Conservation (phyloP, 2,888 invertebrate species). For the Kuschelorhynchus macadamiae region DNA sequence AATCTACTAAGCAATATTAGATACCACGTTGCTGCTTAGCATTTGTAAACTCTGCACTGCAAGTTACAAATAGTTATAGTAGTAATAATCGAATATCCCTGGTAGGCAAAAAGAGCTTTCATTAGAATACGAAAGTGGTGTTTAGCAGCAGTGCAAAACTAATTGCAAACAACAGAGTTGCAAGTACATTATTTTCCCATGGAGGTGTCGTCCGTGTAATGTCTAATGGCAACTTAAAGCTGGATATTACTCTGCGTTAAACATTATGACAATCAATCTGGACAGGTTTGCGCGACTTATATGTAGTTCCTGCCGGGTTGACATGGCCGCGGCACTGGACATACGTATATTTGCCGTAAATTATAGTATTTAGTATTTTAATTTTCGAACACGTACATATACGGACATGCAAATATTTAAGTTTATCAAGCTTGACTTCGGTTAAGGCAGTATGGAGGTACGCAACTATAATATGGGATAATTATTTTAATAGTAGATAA, state of each 20-base stretch:
- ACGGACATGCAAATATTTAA: background rate
- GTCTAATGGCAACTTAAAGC: constrained; percentile 28
- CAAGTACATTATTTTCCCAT: constrained; percentile 29
- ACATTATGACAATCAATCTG: constrained; percentile 18
- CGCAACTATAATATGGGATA: no score
- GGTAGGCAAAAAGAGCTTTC: background rate
- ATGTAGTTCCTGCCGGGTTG: constrained; percentile 22
- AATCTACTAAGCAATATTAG: no score
- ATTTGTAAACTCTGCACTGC: no score
- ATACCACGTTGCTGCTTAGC: no score
- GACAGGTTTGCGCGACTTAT: constrained; percentile 27
- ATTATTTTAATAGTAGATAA: no score
- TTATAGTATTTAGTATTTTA: constrained; percentile 16
- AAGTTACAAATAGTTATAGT: background rate
- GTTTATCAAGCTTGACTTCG: no score
- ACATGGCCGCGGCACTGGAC: constrained; percentile 15
- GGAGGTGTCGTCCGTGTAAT: constrained; percentile 42
- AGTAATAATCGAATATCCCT: background rate
- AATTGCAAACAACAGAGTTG: constrained; percentile 35
- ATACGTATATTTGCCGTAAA: constrained; percentile 21
- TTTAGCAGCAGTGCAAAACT: constrained; percentile 32
- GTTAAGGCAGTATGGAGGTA: no score
- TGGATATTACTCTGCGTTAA: constrained; percentile 23
- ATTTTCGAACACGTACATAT: constrained; percentile 3
- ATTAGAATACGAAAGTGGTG: constrained; percentile 24